A percentile compares a stretch with the other conserved stretches of the same genome.
phyloP scores from a whole-genome alignment of 1,140 invertebrate genomes.

The Hyposmocoma kahamanoa region DNA sequence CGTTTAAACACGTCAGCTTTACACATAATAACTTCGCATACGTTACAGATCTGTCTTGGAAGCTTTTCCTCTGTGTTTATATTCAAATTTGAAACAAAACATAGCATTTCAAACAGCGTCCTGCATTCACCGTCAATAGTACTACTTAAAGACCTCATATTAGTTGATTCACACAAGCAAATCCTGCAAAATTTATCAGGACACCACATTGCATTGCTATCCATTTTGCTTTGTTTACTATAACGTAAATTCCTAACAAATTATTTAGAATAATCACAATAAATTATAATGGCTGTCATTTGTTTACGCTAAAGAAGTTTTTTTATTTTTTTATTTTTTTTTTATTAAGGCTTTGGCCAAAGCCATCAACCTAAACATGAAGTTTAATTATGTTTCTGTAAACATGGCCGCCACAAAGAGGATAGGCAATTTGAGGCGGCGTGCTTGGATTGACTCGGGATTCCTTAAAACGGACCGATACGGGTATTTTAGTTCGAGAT shows the following conservation, averaged over 20 bases:
- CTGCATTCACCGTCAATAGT: slow-evolving; percentile 33
- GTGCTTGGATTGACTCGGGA: too few species aligned
- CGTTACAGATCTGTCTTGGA: slow-evolving; percentile 43
- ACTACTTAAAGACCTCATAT: slow-evolving; percentile 33
- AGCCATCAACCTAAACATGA: too few species aligned
- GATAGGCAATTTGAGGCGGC: too few species aligned
- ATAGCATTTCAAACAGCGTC: slow-evolving; percentile 36
- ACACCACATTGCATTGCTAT: slow-evolving; percentile 9
- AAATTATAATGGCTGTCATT: neutral
- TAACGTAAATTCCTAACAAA: neutral
- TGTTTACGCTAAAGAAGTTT: neutral
- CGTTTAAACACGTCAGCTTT: slow-evolving; percentile 48
- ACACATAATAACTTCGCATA: slow-evolving; percentile 33
- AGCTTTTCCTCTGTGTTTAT: slow-evolving; percentile 32
- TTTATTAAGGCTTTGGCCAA: neutral
- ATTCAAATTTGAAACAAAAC: slow-evolving; percentile 33
- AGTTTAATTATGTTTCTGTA: too few species aligned
- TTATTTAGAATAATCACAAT: neutral
- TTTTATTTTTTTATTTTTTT: neutral
- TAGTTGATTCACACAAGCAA: slow-evolving; percentile 29
- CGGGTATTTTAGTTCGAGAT: too few species aligned
- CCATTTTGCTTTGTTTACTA: slow-evolving; percentile 7
- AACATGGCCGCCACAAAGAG: too few species aligned
- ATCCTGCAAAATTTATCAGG: slow-evolving; percentile 36
- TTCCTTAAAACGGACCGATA: too few species aligned